These are phyloP conservation scores for Nebria salina DNA, from an alignment of 2,888 invertebrate species.

Conservation along the genomic window DNA sequence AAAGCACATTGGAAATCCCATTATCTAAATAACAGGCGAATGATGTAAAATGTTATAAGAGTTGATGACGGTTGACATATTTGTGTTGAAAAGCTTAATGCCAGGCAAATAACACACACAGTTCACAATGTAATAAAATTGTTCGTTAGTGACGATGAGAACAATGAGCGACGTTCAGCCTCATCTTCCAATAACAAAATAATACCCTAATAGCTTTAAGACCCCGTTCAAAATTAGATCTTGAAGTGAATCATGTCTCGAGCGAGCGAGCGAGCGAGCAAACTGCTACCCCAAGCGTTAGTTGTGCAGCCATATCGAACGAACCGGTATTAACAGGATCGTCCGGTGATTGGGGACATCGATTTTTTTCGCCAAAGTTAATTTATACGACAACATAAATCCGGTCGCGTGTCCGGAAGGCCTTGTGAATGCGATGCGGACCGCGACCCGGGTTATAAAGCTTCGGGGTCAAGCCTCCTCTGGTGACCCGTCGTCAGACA, in stretches of 20 bases:
- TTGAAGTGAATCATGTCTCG: slow-evolving; percentile 30
- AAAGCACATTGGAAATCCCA: not conserved
- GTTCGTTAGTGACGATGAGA: slow-evolving; percentile 11
- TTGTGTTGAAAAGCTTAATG: slow-evolving; percentile 1
- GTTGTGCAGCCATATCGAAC: not conserved
- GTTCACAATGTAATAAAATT: slow-evolving; percentile 28
- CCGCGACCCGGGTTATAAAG: slow-evolving; percentile 43
- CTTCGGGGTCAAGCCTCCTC: slow-evolving; percentile 37
- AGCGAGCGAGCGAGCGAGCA: not conserved
- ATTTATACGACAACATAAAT: slow-evolving; percentile 46
- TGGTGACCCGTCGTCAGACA: slow-evolving; percentile 3
- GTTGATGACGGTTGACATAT: not conserved
- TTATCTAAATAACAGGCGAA: not conserved
- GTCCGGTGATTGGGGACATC: slow-evolving; percentile 35
- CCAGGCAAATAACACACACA: slow-evolving; percentile 9
- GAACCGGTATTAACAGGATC: slow-evolving; percentile 21
- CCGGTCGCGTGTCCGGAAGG: slow-evolving; percentile 35
- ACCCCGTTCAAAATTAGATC: slow-evolving; percentile 42
- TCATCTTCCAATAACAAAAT: slow-evolving; percentile 43
- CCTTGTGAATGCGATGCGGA: slow-evolving; percentile 17
- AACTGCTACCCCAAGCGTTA: not conserved
- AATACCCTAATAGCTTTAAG: slow-evolving; percentile 43
- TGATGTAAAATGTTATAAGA: not conserved
- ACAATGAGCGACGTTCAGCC: slow-evolving; percentile 27
- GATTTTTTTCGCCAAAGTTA: slow-evolving; percentile 42